Evolutionary conservation across 2,797 vertebrate genomes (phyloP).

Genomic region (Tolypeutes matacus): DNA sequence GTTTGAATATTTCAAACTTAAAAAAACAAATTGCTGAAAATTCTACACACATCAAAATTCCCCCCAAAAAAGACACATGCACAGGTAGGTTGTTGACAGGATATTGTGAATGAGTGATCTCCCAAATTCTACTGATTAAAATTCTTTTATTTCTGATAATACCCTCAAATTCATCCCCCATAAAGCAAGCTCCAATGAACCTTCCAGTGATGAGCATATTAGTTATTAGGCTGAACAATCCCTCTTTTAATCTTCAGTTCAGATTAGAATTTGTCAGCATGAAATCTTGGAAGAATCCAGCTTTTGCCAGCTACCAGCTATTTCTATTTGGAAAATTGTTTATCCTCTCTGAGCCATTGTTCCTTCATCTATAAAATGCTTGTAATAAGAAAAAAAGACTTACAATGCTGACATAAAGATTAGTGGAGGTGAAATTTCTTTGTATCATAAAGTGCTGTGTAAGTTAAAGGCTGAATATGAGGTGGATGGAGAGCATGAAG

Average conservation of each 20-base stretch:
- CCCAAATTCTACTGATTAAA: constrained; percentile 19
- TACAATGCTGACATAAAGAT: neutral
- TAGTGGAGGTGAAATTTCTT: neutral
- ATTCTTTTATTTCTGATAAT: neutral
- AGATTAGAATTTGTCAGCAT: neutral
- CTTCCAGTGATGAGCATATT: neutral
- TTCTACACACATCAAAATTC: neutral
- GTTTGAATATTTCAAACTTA: neutral
- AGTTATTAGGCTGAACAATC: neutral
- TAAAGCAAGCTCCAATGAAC: neutral
- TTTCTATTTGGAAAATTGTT: neutral
- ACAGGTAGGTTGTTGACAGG: neutral
- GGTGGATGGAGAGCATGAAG: neutral
- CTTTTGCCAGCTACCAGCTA: neutral
- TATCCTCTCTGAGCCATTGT: too few species aligned
- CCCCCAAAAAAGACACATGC: neutral
- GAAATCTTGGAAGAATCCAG: neutral
- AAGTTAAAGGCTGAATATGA: neutral
- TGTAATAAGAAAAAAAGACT: neutral
- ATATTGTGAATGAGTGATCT: neutral
- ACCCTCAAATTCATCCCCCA: neutral
- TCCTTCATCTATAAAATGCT: neutral
- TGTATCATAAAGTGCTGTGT: neutral
- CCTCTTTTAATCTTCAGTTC: neutral
- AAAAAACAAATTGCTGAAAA: neutral